A percentile compares a stretch with the other conserved stretches of the same genome.
phyloP scores from a whole-genome alignment of 2,113 vertebrate species.

The Platycercus adscitus region DNA sequence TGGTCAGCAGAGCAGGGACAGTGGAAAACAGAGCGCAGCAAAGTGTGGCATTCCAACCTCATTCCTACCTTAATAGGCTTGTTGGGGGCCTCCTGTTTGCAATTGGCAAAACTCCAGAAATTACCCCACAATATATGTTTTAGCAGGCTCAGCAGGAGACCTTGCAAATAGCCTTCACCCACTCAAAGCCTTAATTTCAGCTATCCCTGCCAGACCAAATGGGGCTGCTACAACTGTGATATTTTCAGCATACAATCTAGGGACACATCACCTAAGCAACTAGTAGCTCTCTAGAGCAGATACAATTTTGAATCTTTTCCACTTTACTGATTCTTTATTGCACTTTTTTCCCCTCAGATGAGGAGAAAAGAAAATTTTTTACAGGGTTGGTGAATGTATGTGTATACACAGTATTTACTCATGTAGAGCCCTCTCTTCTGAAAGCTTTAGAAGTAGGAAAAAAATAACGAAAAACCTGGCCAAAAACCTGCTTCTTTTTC shows the following conservation, averaged over 20 bases:
- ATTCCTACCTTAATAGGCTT: conserved; percentile 56
- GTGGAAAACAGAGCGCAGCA: conserved; percentile 18
- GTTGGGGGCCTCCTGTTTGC: conserved; percentile 25
- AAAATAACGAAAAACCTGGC: background rate
- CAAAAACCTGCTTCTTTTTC: background rate
- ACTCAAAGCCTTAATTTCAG: background rate
- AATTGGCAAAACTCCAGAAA: conserved; percentile 47
- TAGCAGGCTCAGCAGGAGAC: conserved; percentile 29
- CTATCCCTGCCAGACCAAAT: background rate
- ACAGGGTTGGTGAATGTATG: background rate
- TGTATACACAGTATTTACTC: background rate
- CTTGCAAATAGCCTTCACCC: conserved; percentile 28
- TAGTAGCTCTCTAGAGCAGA: background rate
- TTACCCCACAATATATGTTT: conserved; percentile 45
- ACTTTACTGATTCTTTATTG: background rate
- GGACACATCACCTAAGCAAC: background rate
- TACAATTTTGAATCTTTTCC: background rate
- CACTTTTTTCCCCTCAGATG: background rate
- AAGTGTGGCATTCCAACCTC: conserved; percentile 50
- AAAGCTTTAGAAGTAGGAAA: background rate
- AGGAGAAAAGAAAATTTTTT: rapidly evolving
- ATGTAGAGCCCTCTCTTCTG: background rate
- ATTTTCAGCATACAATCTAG: background rate
- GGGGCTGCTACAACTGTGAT: background rate
- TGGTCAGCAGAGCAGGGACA: conserved; percentile 42